These are phyloP conservation scores for Drosophila barbarae DNA, from an alignment of 2,888 invertebrate species.

Conservation along the genomic window DNA sequence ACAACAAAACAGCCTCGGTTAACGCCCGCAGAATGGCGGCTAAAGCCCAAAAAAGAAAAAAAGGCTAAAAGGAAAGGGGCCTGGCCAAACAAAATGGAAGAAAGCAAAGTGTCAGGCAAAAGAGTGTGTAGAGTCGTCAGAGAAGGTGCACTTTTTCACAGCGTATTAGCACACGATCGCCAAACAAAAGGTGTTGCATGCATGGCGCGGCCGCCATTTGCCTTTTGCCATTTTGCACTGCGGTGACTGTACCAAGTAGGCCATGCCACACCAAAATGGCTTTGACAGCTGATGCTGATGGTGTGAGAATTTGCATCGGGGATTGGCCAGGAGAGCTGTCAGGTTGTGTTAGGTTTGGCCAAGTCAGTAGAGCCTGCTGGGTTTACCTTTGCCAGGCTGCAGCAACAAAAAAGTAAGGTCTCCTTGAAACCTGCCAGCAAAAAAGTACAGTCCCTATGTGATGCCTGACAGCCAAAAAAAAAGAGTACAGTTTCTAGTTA, in stretches of 20 bases:
- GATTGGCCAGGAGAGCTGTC: conserved; percentile 19
- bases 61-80: conserved; percentile 25
- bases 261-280: conserved; percentile 22
- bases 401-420: conserved; percentile 6
- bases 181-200: conserved; percentile 50
- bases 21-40: conserved; percentile 66
- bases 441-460: conserved; percentile 4
- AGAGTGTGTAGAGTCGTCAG: conserved; percentile 20
- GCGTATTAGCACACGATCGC: conserved; percentile 40
- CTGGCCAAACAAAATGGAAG: conserved; percentile 20
- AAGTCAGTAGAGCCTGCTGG: conserved; percentile 4
- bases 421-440: background rate
- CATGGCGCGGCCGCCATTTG: conserved; percentile 28
- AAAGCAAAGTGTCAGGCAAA: conserved; percentile 52
- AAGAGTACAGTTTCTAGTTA: conserved; percentile 2
- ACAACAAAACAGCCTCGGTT: conserved; percentile 64
- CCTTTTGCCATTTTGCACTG: conserved; percentile 9
- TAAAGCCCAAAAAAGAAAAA: conserved; percentile 23
- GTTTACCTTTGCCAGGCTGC: conserved; percentile 7
- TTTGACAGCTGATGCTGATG: conserved; percentile 34
- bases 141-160: conserved; percentile 10
- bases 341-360: conserved; percentile 12
- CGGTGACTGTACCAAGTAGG: conserved; percentile 35
- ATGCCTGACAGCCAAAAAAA: conserved; percentile 1
- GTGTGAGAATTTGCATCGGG: conserved; percentile 20